Percentiles rank a stretch among this genome's conserved stretches.
These are phyloP conservation scores for Cephus pygmeus DNA, from an alignment of 2,888 invertebrate genomes.

Conservation along the genomic window DNA sequence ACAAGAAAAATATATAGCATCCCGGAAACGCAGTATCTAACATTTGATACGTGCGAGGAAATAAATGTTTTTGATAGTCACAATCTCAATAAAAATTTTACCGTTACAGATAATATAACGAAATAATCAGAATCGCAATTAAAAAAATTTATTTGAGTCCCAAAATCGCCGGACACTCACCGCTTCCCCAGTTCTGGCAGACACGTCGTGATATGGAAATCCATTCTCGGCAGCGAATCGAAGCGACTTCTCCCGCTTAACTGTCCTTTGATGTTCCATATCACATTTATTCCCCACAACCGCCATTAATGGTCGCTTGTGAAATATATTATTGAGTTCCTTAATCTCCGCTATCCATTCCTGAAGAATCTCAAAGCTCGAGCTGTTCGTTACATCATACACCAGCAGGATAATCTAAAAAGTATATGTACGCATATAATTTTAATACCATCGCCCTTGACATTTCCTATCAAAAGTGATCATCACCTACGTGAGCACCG, in stretches of 20 bases:
- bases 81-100: constrained; percentile 15
- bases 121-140: neutral
- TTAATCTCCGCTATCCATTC: constrained; percentile 76
- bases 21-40: neutral
- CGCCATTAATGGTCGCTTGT: constrained; percentile 71
- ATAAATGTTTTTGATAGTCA: constrained; percentile 8
- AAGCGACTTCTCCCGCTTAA: constrained; percentile 74
- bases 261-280: constrained; percentile 78
- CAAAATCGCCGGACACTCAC: constrained; percentile 61
- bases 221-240: constrained; percentile 75
- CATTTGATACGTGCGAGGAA: neutral
- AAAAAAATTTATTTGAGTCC: neutral
- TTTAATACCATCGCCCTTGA: neutral
- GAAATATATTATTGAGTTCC: constrained; percentile 63
- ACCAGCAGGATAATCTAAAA: constrained; percentile 80
- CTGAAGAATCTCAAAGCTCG: constrained; percentile 81
- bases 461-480: neutral
- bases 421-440: constrained; percentile 5
- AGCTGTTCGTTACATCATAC: constrained; percentile 84
- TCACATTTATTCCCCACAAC: constrained; percentile 80
- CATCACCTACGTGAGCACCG: constrained; percentile 74
- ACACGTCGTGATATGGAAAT: constrained; percentile 73
- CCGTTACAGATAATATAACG: constrained; percentile 5
- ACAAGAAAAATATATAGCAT: neutral
- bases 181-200: constrained; percentile 80